Base-by-base conservation (phyloP, 2,797 vertebrate species). In the Paratrypauchen microcephalus region DNA sequence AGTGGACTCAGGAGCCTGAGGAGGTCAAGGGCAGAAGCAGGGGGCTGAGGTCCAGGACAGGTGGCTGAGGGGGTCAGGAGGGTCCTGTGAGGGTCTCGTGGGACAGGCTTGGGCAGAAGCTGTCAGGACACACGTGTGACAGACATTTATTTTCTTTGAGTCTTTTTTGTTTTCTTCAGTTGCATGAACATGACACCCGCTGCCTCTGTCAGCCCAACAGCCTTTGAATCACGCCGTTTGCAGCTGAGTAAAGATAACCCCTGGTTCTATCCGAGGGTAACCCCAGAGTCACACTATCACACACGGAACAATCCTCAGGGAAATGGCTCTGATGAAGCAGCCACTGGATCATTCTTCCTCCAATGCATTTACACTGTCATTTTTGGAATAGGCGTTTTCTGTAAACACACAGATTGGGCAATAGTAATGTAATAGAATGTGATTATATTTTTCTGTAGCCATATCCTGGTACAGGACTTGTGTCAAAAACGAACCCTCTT, bases 161-260 rank as follows among this genome's bases (percentile, higher is more conserved):
- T 47, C 61, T 64, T 47, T 41, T 64, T 64, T 64, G 39, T 64
- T 64, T 64, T 64, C 23, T 47, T 64, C 61, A 64, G 61, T 64
- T 64, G 61, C 39, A 26, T 63, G 36, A 26, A 39, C 36, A 39
- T 61, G 36, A 47, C 61, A 15, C 39, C 61, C 16, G n/a, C 39
- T 26, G 41, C 61, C 61, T 39, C 21, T 47, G 61, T 47, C 61
- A 64, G 61, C 39, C 39, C 39, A 64, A 64, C 39, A 64, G 39
- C 61, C 61, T 63, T 63, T 64, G 61, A 47, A 41, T 64, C 61
- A 64, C 23, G 61, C 41, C 13, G 61, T 26, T 47, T 64, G 61
- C 61, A 64, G 61, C 61, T 64, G 61, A 64, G 23, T 64, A 64
- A 64, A 64, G 61, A 23, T 64, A 23, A 64, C 61, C 61, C 23